These are phyloP conservation scores for Acheta domesticus DNA, from an alignment of 2,888 invertebrate species.

Conservation along the genomic window DNA sequence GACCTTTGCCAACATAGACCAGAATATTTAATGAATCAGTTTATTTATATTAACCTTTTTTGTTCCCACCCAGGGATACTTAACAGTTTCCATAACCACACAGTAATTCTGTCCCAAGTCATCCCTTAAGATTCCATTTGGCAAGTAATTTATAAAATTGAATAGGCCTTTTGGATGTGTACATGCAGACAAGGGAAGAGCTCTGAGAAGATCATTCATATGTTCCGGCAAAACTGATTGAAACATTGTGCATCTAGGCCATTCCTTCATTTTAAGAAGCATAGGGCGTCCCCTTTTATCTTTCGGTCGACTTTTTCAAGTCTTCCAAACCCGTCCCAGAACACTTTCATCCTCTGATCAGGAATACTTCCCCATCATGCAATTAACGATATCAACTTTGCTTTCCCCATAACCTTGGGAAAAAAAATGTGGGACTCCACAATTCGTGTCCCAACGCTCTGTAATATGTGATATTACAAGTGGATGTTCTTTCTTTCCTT, in stretches of 20 bases:
- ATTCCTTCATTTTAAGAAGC: background rate
- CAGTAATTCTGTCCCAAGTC: background rate
- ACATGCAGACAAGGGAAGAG: background rate
- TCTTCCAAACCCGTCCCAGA: background rate
- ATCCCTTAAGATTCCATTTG: background rate
- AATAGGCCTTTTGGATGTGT: background rate
- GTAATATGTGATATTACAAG: background rate
- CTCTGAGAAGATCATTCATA: background rate
- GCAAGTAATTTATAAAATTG: background rate
- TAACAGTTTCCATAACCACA: background rate
- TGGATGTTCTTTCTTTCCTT: background rate
- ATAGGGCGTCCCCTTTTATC: background rate
- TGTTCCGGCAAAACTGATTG: background rate
- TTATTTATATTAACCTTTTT: background rate
- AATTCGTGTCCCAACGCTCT: background rate
- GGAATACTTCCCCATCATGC: background rate
- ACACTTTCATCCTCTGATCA: background rate
- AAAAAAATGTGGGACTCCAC: background rate
- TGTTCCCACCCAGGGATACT: background rate
- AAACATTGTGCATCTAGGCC: background rate
- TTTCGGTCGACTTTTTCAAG: background rate
- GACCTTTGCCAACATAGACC: background rate
- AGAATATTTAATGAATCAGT: background rate
- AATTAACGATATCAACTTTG: background rate
- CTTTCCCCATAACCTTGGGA: background rate